Conservation (phyloP, 2,113 vertebrate genomes). For the Isurus oxyrinchus region DNA sequence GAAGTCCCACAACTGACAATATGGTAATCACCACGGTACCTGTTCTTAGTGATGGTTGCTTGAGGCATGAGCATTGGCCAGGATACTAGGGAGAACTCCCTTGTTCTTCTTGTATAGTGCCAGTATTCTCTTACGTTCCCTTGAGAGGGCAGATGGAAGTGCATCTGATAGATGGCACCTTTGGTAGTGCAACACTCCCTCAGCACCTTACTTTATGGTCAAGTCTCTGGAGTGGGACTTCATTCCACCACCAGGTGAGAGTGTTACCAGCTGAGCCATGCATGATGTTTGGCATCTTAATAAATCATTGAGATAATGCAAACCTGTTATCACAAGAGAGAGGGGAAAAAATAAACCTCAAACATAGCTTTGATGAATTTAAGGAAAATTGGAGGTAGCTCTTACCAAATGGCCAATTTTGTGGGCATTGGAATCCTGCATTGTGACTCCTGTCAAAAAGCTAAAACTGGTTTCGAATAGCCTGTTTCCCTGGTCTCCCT, state of each 20-base stretch:
- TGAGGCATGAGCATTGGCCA: not conserved
- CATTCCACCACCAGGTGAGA: not conserved
- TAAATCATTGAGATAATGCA: not conserved
- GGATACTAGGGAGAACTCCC: not conserved
- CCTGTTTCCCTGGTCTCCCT: not conserved
- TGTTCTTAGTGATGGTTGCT: not conserved
- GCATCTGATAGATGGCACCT: not conserved
- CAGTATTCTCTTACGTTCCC: not conserved
- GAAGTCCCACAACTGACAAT: not conserved
- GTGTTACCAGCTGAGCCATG: not conserved
- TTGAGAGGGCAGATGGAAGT: not conserved
- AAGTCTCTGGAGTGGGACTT: not conserved
- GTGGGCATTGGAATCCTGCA: not conserved
- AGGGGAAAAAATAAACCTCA: not conserved
- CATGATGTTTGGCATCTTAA: not conserved
- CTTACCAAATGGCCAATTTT: not conserved
- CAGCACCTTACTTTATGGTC: not conserved
- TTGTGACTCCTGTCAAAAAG: not conserved
- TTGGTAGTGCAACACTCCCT: not conserved
- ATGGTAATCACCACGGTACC: not conserved
- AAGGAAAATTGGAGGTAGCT: too few relatives aligned
- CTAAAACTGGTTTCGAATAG: not conserved
- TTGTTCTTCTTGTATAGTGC: too few relatives aligned
- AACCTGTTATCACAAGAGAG: not conserved
- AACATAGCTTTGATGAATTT: not conserved